Evolutionary conservation across 2,797 vertebrate genomes (phyloP).

Genomic region (Alcedo atthis): DNA sequence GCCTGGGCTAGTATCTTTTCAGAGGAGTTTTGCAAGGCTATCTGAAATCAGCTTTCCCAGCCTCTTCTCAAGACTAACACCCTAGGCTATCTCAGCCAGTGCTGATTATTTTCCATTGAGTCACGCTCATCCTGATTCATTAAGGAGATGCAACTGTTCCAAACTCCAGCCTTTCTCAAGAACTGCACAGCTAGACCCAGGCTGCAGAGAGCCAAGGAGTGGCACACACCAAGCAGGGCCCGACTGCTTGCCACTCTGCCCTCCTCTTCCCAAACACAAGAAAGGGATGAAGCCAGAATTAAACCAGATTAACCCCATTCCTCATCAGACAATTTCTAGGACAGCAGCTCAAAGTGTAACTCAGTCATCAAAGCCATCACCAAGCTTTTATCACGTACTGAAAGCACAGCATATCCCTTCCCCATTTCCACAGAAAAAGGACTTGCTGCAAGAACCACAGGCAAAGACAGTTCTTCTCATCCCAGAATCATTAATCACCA

Average conservation of each 20-base stretch:
- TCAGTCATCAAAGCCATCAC: not conserved
- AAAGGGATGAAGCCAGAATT: not conserved
- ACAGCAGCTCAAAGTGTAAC: not conserved
- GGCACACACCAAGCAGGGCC: not conserved
- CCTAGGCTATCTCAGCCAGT: not conserved
- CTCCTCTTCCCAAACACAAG: not conserved
- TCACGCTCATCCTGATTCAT: constrained; percentile 19
- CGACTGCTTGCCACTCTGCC: not conserved
- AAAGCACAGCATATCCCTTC: not conserved
- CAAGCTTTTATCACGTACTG: not conserved
- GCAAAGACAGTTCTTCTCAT: not conserved
- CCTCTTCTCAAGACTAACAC: constrained; percentile 5
- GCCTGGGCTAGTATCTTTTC: not conserved
- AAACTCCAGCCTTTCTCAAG: constrained; percentile 20
- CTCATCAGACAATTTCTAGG: not conserved
- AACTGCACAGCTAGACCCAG: not conserved
- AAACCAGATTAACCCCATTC: not conserved
- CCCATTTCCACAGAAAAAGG: not conserved
- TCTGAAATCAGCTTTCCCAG: not conserved
- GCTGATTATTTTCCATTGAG: constrained; percentile 37
- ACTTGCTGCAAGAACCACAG: not conserved
- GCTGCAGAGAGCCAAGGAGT: not conserved
- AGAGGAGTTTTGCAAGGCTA: not conserved
- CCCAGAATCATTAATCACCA: not conserved
- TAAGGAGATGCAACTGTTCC: constrained; percentile 14